Evolutionary conservation across 2,888 invertebrate species (phyloP), one percentile per base, ranked within the genome.

Genomic region (Polia nebulosa): DNA sequence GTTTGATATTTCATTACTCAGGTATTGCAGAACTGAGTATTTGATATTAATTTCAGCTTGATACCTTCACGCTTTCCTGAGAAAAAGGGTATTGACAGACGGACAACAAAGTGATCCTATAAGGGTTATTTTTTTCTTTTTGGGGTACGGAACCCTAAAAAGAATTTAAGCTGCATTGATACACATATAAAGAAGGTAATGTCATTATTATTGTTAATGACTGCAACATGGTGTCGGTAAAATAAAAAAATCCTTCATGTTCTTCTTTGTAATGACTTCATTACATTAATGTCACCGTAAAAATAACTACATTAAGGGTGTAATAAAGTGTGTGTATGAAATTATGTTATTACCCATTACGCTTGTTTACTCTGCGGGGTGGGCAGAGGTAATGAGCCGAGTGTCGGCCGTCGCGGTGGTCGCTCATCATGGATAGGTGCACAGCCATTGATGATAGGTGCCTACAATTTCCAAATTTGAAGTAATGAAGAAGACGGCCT

Each of bases 381-480:
- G 52, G 64, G 45, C 59, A 76, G 22, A 27, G 83, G 77, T 82
- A 81, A 81, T 81, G 83, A 82, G 73, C 47, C 80, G 72, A 64
- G 60, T 39, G 55, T 36, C 39, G 39, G 36, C 29, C 70, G 63
- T 77, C 17, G 44, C 77, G 80, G 70, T 80, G 20, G 13, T 11
- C 61, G 63, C 22, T 11, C 45, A 47, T 11, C 56, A 76, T 22
- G 67, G 36, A 44, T 60, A 60, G 44, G 22, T 63, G 75, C 45
- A 57, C 32, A 68, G n/a, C 8, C 34, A 55, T 47, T 41, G 15
- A 7, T 44, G 51, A 55, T 61, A 52, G 11, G n/a, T 36, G 17
- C 22, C 29, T 17, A 5, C 17, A 9, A 34, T n/a, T 32, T 52
- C 8, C 20, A 7, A 20, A 32, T 20, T 51, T 8, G 0, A 4